Evolutionary conservation across 2,797 vertebrate species (phyloP).

Genomic region (Balearica regulorum): DNA sequence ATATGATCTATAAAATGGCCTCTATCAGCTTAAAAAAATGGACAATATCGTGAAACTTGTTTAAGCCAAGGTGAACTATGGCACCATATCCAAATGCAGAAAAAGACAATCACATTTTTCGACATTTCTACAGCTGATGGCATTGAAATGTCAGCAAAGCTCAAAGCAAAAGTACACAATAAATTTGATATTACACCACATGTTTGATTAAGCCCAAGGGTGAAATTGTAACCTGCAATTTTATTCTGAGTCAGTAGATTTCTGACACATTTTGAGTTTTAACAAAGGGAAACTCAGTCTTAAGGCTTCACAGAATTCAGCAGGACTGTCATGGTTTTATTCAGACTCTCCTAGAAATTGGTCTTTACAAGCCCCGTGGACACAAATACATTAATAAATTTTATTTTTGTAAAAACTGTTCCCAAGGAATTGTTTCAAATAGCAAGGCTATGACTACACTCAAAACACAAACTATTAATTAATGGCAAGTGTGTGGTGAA

Average conservation of each 20-base stretch:
- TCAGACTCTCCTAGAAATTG: constrained; percentile 33
- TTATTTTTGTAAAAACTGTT: constrained; percentile 22
- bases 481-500: not conserved
- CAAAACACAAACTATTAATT: not conserved
- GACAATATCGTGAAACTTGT: constrained; percentile 55
- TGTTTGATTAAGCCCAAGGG: constrained; percentile 64
- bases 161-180: constrained; percentile 62
- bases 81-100: constrained; percentile 44
- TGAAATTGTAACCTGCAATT: constrained; percentile 60
- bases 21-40: constrained; percentile 54
- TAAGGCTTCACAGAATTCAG: constrained; percentile 36
- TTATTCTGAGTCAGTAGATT: constrained; percentile 64
- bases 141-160: constrained; percentile 66
- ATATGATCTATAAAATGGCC: constrained; percentile 56
- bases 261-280: constrained; percentile 63
- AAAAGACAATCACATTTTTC: constrained; percentile 52
- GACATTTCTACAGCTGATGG: constrained; percentile 51
- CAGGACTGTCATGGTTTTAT: constrained; percentile 48
- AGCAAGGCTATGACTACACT: not conserved
- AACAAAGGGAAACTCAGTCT: constrained; percentile 44
- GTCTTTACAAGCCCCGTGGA: constrained; percentile 30
- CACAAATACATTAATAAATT: constrained; percentile 20
- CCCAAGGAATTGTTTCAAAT: not conserved
- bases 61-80: constrained; percentile 48
- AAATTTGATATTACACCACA: constrained; percentile 59